Conservation (phyloP, 23 tunicate genomes). For the Botrylloides violaceus region DNA sequence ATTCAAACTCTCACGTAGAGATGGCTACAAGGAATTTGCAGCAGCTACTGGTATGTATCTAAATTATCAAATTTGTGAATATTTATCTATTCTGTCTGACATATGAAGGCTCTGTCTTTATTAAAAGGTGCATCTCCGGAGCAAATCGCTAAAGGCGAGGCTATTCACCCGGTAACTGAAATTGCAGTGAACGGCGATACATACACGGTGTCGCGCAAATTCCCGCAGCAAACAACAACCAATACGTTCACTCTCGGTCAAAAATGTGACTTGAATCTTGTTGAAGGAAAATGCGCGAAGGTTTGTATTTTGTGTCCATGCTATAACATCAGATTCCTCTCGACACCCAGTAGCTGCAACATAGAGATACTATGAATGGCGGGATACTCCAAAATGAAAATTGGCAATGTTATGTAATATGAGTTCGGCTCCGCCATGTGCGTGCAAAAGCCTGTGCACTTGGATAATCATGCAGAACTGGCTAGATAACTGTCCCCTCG, state of each 20-base stretch:
- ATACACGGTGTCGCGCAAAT: conserved; percentile 34
- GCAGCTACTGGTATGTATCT: background rate
- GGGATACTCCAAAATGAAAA: too few species aligned
- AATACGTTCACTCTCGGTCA: conserved; percentile 59
- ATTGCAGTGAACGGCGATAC: conserved; percentile 50
- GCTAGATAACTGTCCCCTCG: too few species aligned
- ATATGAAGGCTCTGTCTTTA: background rate
- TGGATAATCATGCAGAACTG: too few species aligned
- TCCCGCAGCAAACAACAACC: conserved; percentile 51
- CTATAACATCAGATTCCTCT: too few species aligned
- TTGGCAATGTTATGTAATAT: too few species aligned
- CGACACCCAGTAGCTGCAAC: too few species aligned
- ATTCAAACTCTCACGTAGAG: background rate
- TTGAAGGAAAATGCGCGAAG: conserved; percentile 67
- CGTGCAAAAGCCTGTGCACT: too few species aligned
- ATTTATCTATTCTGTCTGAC: background rate
- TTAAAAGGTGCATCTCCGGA: conserved; percentile 54
- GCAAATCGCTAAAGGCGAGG: conserved; percentile 37
- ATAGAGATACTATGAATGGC: too few species aligned
- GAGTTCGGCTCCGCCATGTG: too few species aligned
- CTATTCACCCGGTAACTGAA: conserved; percentile 28
- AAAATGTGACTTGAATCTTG: conserved; percentile 42
- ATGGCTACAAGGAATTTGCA: conserved; percentile 17
- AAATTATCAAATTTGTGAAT: background rate
- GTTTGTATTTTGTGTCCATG: too few species aligned